These are phyloP conservation scores for Chromobotia macracanthus DNA, from an alignment of 2,797 vertebrate genomes.

Conservation along the genomic window DNA sequence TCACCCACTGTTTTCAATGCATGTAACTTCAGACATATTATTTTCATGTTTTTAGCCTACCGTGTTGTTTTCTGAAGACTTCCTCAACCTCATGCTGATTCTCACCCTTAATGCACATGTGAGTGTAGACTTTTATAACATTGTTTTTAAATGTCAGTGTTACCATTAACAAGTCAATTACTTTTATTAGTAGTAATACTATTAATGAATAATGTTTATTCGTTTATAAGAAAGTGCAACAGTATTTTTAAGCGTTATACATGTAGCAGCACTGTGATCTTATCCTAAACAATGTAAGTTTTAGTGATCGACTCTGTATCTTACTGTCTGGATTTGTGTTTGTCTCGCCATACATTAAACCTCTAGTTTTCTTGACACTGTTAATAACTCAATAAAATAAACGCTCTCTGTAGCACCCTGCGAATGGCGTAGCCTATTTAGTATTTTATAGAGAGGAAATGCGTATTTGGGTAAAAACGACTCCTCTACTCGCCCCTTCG, in stretches of 20 bases:
- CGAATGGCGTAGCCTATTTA: constrained; percentile 4
- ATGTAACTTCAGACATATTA: background rate
- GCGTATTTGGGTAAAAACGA: too few species aligned
- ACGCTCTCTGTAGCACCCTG: constrained; percentile 38
- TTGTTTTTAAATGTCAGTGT: background rate
- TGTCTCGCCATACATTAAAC: too few species aligned
- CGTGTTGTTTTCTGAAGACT: too few species aligned
- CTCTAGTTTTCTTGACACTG: too few species aligned
- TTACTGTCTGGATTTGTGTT: too few species aligned
- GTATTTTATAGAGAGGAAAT: constrained; percentile 13
- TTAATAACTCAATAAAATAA: background rate
- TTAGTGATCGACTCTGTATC: too few species aligned
- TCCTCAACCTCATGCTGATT: too few species aligned
- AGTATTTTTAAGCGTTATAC: background rate
- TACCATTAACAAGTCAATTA: background rate
- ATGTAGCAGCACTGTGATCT: background rate
- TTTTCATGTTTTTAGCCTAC: too few species aligned
- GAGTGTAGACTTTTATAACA: background rate
- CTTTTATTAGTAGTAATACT: too few species aligned
- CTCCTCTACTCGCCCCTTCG: too few species aligned
- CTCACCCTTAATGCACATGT: too few species aligned
- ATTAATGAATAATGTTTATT: background rate
- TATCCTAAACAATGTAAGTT: too few species aligned
- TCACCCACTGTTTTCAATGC: background rate
- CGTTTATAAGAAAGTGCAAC: background rate